Base-by-base conservation (phyloP, 2,113 vertebrate species). In the Monopterus albus region DNA sequence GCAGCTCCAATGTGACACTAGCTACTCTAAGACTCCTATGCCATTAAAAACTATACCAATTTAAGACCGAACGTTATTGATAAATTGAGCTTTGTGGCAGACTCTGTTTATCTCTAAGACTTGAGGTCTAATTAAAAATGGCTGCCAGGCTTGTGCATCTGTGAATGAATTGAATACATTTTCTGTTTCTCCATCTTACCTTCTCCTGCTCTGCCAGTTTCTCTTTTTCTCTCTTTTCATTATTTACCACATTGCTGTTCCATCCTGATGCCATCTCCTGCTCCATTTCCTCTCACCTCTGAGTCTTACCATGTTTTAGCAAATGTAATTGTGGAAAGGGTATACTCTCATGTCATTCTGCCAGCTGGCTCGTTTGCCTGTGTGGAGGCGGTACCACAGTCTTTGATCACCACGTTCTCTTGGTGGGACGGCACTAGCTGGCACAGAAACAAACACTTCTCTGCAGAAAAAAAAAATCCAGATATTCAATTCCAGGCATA, bases 371-470 rank as follows among this genome's bases (percentile, higher is more conserved):
- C 63, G 17, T 65, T 76, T 81, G 40, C 14, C 31, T 60, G 46
- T 42, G 64, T 33, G 55, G 58, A 62, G 64, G 69, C 62, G 77
- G 47, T 29, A 23, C 38, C 15, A 50, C 26, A 35, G 46, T 21
- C 64, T 78, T 58, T 70, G 66, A 84, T 79, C 56, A 33, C 18
- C 50, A 3, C 15, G 14, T 5, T 50, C 46, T 59, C 67, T 15
- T 29, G 14, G 15, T 29, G 14, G 15, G 23, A 69, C 57, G 51
- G 14, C 18, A 25, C 20, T 39, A 63, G 28, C 20, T 72, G 67
- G 66, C 78, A 62, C 31, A 23, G 35, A 73, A 25, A 60, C 55
- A 65, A 63, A 63, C 46, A 20, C 50, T 51, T 35, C n/a, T 4
- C 14, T 10, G 25, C 17, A 11, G 6, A 51, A 39, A 39, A 26